phyloP scores from a whole-genome alignment of 2,888 invertebrate species.

The Glaucopsyche alexis region DNA sequence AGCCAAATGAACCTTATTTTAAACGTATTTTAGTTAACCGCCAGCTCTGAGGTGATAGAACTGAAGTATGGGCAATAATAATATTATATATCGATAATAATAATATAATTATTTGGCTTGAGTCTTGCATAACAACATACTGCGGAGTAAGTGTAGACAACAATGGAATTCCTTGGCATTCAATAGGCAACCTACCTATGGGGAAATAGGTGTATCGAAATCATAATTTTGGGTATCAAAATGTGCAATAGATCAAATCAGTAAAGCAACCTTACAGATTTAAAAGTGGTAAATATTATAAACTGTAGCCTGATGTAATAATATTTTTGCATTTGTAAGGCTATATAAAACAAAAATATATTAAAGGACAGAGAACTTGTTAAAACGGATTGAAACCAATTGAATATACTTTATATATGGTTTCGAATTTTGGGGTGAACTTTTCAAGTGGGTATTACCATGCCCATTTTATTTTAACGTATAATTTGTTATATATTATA shows the following conservation, averaged over 20 bases:
- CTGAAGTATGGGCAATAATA: not conserved
- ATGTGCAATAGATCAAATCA: not conserved
- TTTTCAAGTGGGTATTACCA: too few relatives aligned
- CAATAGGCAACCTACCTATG: conserved; percentile 5
- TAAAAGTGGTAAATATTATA: not conserved
- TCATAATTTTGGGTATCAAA: not conserved
- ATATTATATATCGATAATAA: conserved; percentile 4
- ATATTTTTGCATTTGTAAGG: not conserved
- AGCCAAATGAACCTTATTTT: too few relatives aligned
- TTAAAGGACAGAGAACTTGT: too few relatives aligned
- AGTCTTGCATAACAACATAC: not conserved
- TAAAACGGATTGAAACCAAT: too few relatives aligned
- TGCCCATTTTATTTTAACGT: too few relatives aligned
- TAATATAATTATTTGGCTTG: not conserved
- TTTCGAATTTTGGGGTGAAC: too few relatives aligned
- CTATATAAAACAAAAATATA: too few relatives aligned
- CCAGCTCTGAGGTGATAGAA: too few relatives aligned
- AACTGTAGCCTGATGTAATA: not conserved
- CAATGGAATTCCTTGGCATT: conserved; percentile 20
- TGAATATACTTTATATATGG: too few relatives aligned
- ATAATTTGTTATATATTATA: too few relatives aligned
- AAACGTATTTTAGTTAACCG: not conserved
- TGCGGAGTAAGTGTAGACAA: not conserved
- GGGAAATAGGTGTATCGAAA: conserved; percentile 4
- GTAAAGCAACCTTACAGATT: not conserved